A percentile compares a stretch with the other conserved stretches of the same genome.
Conservation (phyloP, 2,113 vertebrate genomes). For the Pimephales promelas region DNA sequence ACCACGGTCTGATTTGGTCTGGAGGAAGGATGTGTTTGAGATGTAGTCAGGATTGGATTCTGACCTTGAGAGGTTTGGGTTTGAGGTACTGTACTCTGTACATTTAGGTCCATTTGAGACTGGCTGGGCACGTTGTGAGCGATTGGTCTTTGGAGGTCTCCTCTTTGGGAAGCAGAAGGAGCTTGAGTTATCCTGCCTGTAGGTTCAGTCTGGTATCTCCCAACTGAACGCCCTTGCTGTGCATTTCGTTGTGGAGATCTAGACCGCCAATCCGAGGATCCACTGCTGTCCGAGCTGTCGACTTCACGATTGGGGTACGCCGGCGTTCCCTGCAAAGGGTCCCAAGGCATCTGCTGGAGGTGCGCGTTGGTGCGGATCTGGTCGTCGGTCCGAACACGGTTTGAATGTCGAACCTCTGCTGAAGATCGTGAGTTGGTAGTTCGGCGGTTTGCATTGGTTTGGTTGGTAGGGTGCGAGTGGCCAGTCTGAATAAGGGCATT, state of each 20-base stretch:
- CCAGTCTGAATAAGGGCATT: slow-evolving; percentile 61
- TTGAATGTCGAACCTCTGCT: slow-evolving; percentile 24
- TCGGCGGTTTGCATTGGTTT: slow-evolving; percentile 37
- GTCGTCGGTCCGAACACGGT: not conserved
- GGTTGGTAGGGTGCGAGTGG: slow-evolving; percentile 62
- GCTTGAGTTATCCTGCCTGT: not conserved
- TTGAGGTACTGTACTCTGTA: slow-evolving; percentile 56
- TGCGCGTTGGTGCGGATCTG: slow-evolving; percentile 32
- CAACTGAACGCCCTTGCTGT: not conserved
- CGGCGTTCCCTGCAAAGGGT: slow-evolving; percentile 72
- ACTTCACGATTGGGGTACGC: slow-evolving; percentile 63
- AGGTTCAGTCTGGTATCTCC: not conserved
- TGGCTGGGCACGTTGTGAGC: slow-evolving; percentile 24
- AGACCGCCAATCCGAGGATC: slow-evolving; percentile 49
- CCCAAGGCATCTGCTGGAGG: slow-evolving; percentile 68
- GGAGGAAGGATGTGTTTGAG: slow-evolving; percentile 22
- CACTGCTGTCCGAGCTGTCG: slow-evolving; percentile 39
- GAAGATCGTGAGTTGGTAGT: slow-evolving; percentile 63
- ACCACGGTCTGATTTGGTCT: not conserved
- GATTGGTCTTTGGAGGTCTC: slow-evolving; percentile 42
- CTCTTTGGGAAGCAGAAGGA: not conserved
- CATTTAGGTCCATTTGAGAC: slow-evolving; percentile 50
- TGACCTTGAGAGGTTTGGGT: slow-evolving; percentile 56
- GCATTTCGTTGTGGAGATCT: not conserved
- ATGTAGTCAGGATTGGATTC: slow-evolving; percentile 29